Conservation (phyloP, 2,797 vertebrate species). For the Perodicticus potto region DNA sequence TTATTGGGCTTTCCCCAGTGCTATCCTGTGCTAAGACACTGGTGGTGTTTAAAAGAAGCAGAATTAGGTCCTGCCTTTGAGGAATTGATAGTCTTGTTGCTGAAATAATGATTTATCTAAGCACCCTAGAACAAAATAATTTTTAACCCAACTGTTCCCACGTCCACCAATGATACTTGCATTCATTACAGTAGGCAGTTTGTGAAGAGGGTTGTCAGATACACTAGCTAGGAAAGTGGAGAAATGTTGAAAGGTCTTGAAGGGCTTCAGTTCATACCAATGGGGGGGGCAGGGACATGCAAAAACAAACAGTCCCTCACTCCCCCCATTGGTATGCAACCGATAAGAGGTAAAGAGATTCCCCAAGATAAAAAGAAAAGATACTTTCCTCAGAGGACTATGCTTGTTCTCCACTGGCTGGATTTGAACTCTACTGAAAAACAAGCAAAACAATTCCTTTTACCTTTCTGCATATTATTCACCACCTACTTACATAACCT, state of each 20-base stretch:
- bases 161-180: conserved; percentile 17
- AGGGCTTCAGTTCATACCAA: neutral
- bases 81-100: conserved; percentile 5
- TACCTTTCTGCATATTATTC: conserved; percentile 1
- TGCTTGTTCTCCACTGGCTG: conserved; percentile 9
- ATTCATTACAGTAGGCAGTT: conserved; percentile 30
- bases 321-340: no score
- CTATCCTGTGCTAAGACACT: neutral
- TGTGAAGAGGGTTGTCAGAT: conserved; percentile 18
- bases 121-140: conserved; percentile 29
- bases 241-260: conserved; percentile 7
- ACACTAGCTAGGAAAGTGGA: neutral
- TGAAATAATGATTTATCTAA: conserved; percentile 59
- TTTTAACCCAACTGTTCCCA: conserved; percentile 49
- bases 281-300: no score
- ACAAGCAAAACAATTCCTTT: neutral
- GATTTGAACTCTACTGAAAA: conserved; percentile 40
- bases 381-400: neutral
- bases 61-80: conserved; percentile 34
- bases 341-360: conserved; percentile 47
- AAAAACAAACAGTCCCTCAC: no score
- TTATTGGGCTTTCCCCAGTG: conserved; percentile 17
- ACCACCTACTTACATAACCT: neutral
- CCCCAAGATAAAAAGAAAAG: neutral
- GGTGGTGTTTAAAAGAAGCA: conserved; percentile 1